Evolutionary conservation across 2,888 invertebrate genomes (phyloP).

Genomic region (Apoda limacodes): DNA sequence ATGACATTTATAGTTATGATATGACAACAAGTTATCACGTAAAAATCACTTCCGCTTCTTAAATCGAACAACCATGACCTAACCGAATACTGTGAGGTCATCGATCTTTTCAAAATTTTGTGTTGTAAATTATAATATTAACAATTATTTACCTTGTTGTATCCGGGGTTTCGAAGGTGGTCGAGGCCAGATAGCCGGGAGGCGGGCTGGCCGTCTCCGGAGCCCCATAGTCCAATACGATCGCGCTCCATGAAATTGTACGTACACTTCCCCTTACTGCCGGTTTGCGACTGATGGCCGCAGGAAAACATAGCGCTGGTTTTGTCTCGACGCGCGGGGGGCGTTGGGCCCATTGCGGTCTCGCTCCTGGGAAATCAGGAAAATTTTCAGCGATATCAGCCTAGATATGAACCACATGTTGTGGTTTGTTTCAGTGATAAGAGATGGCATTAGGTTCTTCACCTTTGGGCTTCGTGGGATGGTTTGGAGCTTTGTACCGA

Average conservation of each 20-base stretch:
- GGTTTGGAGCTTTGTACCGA: too few species aligned
- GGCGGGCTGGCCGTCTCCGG: conserved; percentile 67
- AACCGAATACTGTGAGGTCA: conserved; percentile 28
- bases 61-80: conserved; percentile 41
- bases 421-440: conserved; percentile 51
- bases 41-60: conserved; percentile 30
- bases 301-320: conserved; percentile 30
- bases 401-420: conserved; percentile 32
- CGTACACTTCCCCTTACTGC: conserved; percentile 40
- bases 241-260: conserved; percentile 66
- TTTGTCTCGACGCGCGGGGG: conserved; percentile 55
- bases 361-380: conserved; percentile 66
- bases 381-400: conserved; percentile 51
- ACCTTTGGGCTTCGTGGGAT: too few species aligned
- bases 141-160: conserved; percentile 74
- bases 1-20: too few species aligned
- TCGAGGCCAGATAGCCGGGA: conserved; percentile 74
- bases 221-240: conserved; percentile 72
- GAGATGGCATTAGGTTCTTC: conserved; percentile 59
- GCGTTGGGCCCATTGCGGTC: conserved; percentile 55
- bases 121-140: neutral
- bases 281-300: conserved; percentile 45
- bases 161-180: conserved; percentile 73
- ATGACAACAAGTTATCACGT: conserved; percentile 3
- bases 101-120: conserved; percentile 16